Evolutionary conservation across 2,888 invertebrate species (phyloP).

Genomic region (Euclidia mi): DNA sequence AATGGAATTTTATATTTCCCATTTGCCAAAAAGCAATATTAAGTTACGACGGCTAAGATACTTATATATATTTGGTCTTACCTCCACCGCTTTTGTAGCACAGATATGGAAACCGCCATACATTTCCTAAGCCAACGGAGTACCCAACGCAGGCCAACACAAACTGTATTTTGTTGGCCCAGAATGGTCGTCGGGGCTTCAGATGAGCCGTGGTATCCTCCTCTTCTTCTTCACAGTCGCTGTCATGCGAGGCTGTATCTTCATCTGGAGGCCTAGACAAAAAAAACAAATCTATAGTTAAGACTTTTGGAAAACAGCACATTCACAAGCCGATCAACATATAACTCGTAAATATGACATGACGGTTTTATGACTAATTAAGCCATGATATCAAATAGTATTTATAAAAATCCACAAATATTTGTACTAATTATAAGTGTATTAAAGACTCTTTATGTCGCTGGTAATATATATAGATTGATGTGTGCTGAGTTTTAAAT

Average conservation of each 20-base stretch:
- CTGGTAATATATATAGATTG: conserved; percentile 59
- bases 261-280: conserved; percentile 92
- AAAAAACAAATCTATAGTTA: conserved; percentile 1
- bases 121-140: conserved; percentile 96
- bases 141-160: conserved; percentile 97
- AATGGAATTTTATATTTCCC: too few species aligned
- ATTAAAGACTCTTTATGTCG: conserved; percentile 61
- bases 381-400: too few species aligned
- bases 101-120: conserved; percentile 98
- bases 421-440: conserved; percentile 46
- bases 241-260: conserved; percentile 93
- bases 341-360: too few species aligned
- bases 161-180: conserved; percentile 97
- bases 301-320: neutral
- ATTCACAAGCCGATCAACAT: too few species aligned
- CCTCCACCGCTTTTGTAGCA: conserved; percentile 97
- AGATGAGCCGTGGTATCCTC: conserved; percentile 92
- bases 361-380: too few species aligned
- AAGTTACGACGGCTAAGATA: too few species aligned
- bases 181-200: conserved; percentile 95
- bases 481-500: conserved; percentile 61
- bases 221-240: conserved; percentile 93
- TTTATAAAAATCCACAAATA: conserved; percentile 42
- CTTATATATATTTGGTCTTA: conserved; percentile 73
- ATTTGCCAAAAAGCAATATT: too few species aligned